A percentile compares a stretch with the other conserved stretches of the same genome.
phyloP scores from a whole-genome alignment of 1,140 invertebrate genomes.

The Drosophila arawakana region DNA sequence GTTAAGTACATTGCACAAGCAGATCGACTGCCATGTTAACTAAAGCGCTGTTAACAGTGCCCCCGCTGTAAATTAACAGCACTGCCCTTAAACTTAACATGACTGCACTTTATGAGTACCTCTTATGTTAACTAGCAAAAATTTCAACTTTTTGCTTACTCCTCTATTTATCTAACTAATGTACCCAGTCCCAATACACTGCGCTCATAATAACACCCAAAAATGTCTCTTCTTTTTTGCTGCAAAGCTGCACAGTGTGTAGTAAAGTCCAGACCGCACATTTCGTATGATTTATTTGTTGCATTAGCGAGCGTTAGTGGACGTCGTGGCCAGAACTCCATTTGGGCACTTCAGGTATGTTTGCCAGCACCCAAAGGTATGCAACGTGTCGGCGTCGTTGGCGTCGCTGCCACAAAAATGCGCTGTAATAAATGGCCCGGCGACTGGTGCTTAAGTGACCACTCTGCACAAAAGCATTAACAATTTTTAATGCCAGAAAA shows the following conservation, averaged over 20 bases:
- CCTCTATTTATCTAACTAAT: not conserved
- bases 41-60: too few species aligned
- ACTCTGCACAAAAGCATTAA: conserved; percentile 49
- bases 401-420: conserved; percentile 10
- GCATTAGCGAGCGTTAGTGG: conserved; percentile 54
- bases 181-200: not conserved
- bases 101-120: too few species aligned
- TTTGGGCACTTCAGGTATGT: conserved; percentile 47
- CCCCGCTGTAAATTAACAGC: too few species aligned
- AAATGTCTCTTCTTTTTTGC: not conserved
- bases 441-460: conserved; percentile 8
- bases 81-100: too few species aligned
- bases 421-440: conserved; percentile 50
- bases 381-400: conserved; percentile 26
- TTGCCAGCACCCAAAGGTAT: conserved; percentile 42
- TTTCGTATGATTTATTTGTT: conserved; percentile 67
- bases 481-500: conserved; percentile 51
- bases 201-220: conserved; percentile 1
- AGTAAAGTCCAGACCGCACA: conserved; percentile 21
- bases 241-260: not conserved
- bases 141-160: too few species aligned
- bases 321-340: conserved; percentile 38
- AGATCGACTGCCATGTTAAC: too few species aligned
- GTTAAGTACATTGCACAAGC: too few species aligned
- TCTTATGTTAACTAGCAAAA: too few species aligned